phyloP scores from a whole-genome alignment of 1,140 invertebrate genomes.

The Eupeodes corollae region DNA sequence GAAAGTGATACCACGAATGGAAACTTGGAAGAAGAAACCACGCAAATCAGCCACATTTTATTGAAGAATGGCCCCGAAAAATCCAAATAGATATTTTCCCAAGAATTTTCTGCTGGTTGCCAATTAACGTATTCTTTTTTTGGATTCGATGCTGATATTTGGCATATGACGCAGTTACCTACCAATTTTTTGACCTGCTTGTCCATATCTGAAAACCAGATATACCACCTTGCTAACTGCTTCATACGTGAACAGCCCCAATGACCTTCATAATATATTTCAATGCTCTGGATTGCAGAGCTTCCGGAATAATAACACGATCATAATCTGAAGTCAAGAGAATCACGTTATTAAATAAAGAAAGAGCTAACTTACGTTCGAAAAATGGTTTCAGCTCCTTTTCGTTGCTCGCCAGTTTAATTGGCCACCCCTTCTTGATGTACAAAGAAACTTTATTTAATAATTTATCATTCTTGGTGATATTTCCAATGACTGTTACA shows the following conservation, averaged over 20 bases:
- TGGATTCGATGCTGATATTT: neutral
- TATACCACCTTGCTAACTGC: slow-evolving; percentile 24
- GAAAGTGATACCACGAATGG: slow-evolving; percentile 14
- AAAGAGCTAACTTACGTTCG: neutral
- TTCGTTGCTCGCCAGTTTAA: too few relatives aligned
- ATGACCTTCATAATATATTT: slow-evolving; percentile 30
- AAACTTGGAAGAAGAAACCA: slow-evolving; percentile 37
- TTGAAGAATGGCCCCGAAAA: slow-evolving; percentile 37
- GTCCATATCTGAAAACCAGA: slow-evolving; percentile 36
- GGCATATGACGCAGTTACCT: neutral
- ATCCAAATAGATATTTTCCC: slow-evolving; percentile 39
- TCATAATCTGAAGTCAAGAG: neutral
- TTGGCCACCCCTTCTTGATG: neutral
- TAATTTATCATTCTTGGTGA: too few relatives aligned
- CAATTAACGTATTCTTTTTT: slow-evolving; percentile 11
- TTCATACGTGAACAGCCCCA: slow-evolving; percentile 36
- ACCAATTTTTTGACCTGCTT: slow-evolving; percentile 22
- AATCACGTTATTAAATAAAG: neutral
- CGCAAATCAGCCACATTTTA: slow-evolving; percentile 34
- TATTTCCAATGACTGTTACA: too few relatives aligned
- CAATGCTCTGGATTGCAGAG: slow-evolving; percentile 8
- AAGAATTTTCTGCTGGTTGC: slow-evolving; percentile 9
- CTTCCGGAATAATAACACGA: neutral
- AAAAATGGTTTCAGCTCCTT: neutral
- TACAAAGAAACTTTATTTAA: neutral